Percentiles rank a stretch among this genome's conserved stretches.
phyloP scores from a whole-genome alignment of 1,140 invertebrate genomes.

The Bombus vancouverensis region DNA sequence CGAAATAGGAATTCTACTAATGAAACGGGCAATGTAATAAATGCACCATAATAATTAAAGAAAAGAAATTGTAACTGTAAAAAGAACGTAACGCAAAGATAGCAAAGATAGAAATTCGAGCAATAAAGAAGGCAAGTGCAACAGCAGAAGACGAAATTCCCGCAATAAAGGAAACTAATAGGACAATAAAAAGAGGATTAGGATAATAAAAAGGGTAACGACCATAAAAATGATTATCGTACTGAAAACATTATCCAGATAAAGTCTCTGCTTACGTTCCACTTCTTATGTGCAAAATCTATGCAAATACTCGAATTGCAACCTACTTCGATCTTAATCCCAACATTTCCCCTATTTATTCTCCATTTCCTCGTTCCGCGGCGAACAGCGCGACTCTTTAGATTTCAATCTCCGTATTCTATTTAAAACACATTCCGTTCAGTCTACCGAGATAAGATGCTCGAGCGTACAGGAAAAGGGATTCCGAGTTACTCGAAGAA shows the following conservation, averaged over 20 bases:
- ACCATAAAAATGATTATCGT: neutral
- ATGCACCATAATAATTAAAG: neutral
- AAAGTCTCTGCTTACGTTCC: no score
- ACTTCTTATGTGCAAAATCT: neutral
- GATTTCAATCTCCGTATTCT: conserved; percentile 2
- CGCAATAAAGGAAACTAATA: neutral
- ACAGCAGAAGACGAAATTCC: neutral
- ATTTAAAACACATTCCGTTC: neutral
- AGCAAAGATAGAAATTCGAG: neutral
- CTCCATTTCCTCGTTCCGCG: neutral
- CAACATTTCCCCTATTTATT: neutral
- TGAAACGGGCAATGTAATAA: neutral
- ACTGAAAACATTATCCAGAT: neutral
- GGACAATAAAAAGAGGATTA: neutral
- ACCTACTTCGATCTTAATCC: neutral
- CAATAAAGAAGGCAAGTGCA: neutral
- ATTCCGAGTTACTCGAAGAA: conserved; percentile 8
- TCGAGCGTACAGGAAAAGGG: neutral
- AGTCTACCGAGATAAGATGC: neutral
- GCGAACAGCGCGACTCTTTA: neutral
- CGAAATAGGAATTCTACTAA: neutral
- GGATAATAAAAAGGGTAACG: neutral
- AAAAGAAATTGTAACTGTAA: neutral
- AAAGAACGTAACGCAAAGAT: neutral
- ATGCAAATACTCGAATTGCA: neutral